Base-by-base conservation (phyloP, 2,888 invertebrate species). In the Morpho helenor region DNA sequence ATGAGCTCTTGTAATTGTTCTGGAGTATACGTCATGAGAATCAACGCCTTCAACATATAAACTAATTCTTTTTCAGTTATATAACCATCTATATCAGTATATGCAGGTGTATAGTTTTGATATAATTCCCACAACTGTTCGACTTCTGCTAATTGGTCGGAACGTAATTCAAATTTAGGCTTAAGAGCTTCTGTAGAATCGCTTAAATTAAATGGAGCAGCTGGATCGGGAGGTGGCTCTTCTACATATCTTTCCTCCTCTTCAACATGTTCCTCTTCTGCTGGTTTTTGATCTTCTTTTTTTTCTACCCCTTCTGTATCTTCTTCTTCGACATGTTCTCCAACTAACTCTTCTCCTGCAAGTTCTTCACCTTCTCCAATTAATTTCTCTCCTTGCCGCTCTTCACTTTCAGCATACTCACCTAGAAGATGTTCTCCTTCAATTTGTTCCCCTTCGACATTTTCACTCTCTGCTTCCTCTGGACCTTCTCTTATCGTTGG, bases 91-190 rank as follows among this genome's bases (percentile, higher is more conserved):
- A 90, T 67, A 59, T 89, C 83, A 41, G 82, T 74, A 61, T 90
- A 90, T 0, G 82, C 84, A 31, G 89, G 89, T 22, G 84, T 89
- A 57, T 85, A 82, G 66, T 87, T 73, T 72, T 87, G 88, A 72
- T 73, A 90, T 7, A 74, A 0, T 16, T 79, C 83, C 89, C 89
- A 90, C 48, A 90, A 72, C 62, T 82, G 76, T 70, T 87, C 85
- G 6, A 87, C 76, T 78, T 90, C 89, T 43, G 79, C 80, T 60
- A 81, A 22, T 70, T 88, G 88, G 64, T 88, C 87, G n/a, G 77
- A 82, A 52, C 82, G 73, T 57, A 89, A 71, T 62, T 77, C 69
- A 69, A 82, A 90, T 7, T 78, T 79, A 31, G 79, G 76, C 71
- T 74, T 83, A 0, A 86, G 62, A 46, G 78, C 79, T 80, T 89